These are phyloP conservation scores for Ormia ochracea DNA, from an alignment of 2,888 invertebrate species.

Conservation along the genomic window DNA sequence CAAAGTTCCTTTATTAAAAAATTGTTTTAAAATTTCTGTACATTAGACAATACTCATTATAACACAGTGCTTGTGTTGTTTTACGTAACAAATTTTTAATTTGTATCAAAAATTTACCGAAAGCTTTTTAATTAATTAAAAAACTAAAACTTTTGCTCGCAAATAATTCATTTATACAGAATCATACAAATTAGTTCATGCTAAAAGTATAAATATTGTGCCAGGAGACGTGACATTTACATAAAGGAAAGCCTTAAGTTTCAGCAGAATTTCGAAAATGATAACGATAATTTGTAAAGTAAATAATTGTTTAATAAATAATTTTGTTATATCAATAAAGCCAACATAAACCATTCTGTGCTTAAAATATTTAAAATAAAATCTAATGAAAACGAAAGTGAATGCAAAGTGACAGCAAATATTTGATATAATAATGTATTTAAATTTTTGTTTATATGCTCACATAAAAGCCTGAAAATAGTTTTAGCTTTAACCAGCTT, in stretches of 20 bases:
- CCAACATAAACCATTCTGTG: too few relatives aligned
- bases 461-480: too few relatives aligned
- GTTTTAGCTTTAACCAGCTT: too few relatives aligned
- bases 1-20: background rate
- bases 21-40: background rate
- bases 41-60: background rate
- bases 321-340: background rate
- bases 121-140: constrained; percentile 55
- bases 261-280: background rate
- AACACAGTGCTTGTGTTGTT: background rate
- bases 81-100: background rate
- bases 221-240: constrained; percentile 30
- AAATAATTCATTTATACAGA: constrained; percentile 16
- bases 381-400: too few relatives aligned
- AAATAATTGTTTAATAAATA: background rate
- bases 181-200: background rate
- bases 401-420: too few relatives aligned
- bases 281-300: background rate
- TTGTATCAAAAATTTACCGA: constrained; percentile 32
- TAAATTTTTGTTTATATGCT: too few relatives aligned
- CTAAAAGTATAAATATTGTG: background rate
- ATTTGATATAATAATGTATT: too few relatives aligned
- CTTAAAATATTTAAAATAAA: too few relatives aligned
- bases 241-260: constrained; percentile 14
- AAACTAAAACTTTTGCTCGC: background rate